phyloP scores from a whole-genome alignment of 2,113 vertebrate genomes.

The Ceyx margarethae region DNA sequence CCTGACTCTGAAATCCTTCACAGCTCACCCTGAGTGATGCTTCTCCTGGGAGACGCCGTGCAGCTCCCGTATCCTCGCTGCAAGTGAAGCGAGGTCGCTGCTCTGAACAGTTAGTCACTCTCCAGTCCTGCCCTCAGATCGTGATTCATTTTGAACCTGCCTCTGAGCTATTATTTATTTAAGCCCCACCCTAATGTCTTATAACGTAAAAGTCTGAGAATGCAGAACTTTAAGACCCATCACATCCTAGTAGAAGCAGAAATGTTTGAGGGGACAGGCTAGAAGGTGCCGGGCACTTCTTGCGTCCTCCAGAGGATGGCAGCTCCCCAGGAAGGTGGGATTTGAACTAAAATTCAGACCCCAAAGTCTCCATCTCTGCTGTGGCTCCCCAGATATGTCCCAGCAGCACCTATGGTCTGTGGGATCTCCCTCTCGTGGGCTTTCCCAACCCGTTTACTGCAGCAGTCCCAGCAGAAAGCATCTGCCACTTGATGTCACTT shows the following conservation, averaged over 20 bases:
- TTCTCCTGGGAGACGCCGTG: not conserved
- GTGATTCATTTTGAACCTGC: conserved; percentile 52
- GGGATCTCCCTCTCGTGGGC: not conserved
- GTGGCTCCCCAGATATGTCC: not conserved
- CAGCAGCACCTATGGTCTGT: accelerated
- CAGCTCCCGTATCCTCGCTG: not conserved
- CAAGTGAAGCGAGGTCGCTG: not conserved
- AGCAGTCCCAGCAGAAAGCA: not conserved
- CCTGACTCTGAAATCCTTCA: not conserved
- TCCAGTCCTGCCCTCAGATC: conserved; percentile 35
- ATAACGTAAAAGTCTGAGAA: conserved; percentile 60
- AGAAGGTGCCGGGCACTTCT: accelerated
- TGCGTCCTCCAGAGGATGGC: accelerated
- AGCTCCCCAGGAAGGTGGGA: not conserved
- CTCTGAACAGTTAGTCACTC: conserved; percentile 32
- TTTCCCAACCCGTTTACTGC: not conserved
- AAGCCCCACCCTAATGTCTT: conserved; percentile 46
- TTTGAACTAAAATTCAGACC: not conserved
- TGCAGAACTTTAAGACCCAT: not conserved
- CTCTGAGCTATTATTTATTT: conserved; percentile 63
- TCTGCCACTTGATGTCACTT: not conserved
- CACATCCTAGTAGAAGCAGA: not conserved
- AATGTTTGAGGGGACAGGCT: not conserved
- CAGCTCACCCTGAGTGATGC: not conserved
- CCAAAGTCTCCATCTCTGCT: not conserved